Conservation (phyloP, 2,797 vertebrate genomes). For the Ceryle rudis region DNA sequence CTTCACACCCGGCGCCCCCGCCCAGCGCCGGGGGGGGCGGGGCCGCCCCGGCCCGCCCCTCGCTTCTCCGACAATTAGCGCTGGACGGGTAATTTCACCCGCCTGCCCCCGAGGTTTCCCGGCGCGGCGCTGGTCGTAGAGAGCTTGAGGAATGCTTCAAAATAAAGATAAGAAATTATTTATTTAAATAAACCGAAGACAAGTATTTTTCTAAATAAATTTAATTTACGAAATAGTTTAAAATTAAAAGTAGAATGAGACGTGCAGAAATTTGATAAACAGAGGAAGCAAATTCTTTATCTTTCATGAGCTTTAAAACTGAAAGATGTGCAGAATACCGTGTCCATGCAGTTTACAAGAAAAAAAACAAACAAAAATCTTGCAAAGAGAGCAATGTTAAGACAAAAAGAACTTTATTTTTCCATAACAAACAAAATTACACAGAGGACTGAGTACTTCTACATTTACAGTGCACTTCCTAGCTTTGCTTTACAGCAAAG, state of each 20-base stretch:
- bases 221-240: constrained; percentile 42
- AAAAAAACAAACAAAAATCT: background rate
- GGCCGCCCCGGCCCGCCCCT: too few relatives aligned
- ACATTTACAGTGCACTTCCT: constrained; percentile 65
- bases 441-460: constrained; percentile 63
- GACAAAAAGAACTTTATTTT: constrained; percentile 65
- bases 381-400: constrained; percentile 34
- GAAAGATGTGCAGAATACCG: background rate
- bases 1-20: constrained; percentile 10
- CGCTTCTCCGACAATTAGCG: background rate
- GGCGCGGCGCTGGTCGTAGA: too few relatives aligned
- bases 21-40: background rate
- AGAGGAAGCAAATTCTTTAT: background rate
- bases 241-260: background rate
- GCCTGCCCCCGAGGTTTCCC: too few relatives aligned
- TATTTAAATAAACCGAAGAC: background rate
- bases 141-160: background rate
- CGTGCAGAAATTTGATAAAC: background rate
- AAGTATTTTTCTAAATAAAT: background rate
- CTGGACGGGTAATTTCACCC: constrained; percentile 43
- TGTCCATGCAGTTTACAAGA: background rate
- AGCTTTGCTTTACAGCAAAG: constrained; percentile 55
- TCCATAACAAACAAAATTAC: constrained; percentile 73
- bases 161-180: too few relatives aligned
- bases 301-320: background rate